Evolutionary conservation across 2,797 vertebrate species (phyloP).

Genomic region (Semaprochilodus insignis): DNA sequence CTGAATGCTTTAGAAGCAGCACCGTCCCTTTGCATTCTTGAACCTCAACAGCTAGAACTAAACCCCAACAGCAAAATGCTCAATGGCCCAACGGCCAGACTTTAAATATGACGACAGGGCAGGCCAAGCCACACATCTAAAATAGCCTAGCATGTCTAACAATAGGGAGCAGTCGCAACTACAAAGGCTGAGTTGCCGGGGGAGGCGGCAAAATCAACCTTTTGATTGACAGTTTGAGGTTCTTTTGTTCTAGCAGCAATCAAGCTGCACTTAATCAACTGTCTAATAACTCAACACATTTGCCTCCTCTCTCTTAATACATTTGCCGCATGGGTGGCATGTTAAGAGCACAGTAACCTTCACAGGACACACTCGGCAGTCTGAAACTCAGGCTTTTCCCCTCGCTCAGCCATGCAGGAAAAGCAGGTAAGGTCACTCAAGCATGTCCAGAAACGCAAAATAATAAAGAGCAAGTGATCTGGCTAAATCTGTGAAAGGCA

Average conservation of each 20-base stretch:
- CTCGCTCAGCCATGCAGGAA: too few species aligned
- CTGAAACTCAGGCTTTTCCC: background rate
- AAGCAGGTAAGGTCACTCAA: background rate
- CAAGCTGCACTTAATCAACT: conserved; percentile 21
- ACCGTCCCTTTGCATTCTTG: background rate
- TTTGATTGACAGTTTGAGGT: conserved; percentile 9
- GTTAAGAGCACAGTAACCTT: conserved; percentile 10
- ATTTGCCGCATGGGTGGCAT: conserved; percentile 1
- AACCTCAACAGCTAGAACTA: background rate
- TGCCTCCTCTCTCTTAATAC: background rate
- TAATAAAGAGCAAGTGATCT: background rate
- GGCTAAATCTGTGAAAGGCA: background rate
- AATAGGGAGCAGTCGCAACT: conserved; percentile 11
- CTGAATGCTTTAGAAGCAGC: background rate
- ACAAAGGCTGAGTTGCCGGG: conserved; percentile 1
- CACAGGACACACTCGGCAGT: background rate
- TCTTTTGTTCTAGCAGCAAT: conserved; percentile 30
- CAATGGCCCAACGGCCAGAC: background rate
- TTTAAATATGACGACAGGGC: conserved; percentile 14
- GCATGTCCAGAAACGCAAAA: background rate
- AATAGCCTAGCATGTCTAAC: conserved; percentile 34
- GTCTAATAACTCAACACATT: conserved; percentile 26
- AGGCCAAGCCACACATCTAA: conserved; percentile 36
- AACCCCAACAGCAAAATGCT: background rate
- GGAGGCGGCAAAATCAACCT: conserved; percentile 9